Evolutionary conservation across 2,888 invertebrate species (phyloP), one percentile per base, ranked within the genome.

Genomic region (Carcina quercana): DNA sequence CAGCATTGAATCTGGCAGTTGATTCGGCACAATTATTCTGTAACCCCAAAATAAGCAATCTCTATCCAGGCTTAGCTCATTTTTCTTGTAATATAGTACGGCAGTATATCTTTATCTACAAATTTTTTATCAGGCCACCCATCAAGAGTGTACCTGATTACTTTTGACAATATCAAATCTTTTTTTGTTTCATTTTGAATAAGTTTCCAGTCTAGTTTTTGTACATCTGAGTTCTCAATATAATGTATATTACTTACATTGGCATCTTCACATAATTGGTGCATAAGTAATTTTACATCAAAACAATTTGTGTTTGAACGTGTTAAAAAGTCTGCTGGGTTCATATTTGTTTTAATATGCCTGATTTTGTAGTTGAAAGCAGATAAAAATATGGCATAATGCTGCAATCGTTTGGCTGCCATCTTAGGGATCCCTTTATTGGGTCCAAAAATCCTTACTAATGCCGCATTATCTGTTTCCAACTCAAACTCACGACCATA

Each of bases 381-480:
- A 17, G 43, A 43, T 2, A 51, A 27, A 30, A 49, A 51, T n/a
- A 47, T 48, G 3, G 45, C 38, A 30, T 41, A 51, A 25, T 51
- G 44, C 20, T 51, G 49, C 6, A 46, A 10, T 10, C 47, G 10
- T 28, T 51, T 58, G 0, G 59, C 56, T 6, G 59, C 52, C 51
- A 60, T 53, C 32, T 48, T 42, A 26, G 59, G 57, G 8, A 56
- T 54, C 6, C 49, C 35, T 34, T 56, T 56, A 7, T 38, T 50
- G 1, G 53, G 53, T 2, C 48, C 45, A 37, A 61, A 59, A 29
- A 63, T 60, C 36, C 50, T 35, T 0, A 38, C 40, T 13, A 53
- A 24, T 2, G 50, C 49, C 15, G 40, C 38, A 38, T 45, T 49
- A 28, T 53, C 53, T 2, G 47, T 47, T 38, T 53, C 43, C 4